Evolutionary conservation across 92 coral and sea anemone species (phyloP), one percentile per base, ranked within the genome.

Genomic region (Umimayanthus chanpuru): DNA sequence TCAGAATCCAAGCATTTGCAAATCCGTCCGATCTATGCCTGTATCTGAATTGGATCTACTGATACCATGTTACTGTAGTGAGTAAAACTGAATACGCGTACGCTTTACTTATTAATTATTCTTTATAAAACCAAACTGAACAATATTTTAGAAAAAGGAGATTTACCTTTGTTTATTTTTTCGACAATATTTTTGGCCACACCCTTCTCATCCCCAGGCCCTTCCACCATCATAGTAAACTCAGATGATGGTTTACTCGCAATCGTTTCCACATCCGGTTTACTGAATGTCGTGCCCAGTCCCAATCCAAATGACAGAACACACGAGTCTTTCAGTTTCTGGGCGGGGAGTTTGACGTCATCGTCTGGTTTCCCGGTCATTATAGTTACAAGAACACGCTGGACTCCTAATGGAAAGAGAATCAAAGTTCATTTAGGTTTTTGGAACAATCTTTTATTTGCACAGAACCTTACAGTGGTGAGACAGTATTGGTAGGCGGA

Each of bases 311-410:
- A 94, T 89, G 92, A 86, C 82, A 94, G 72, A 43, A 92, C 89
- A 40, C 97, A 92, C 16, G 91, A 73, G 66, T 73, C 85, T 39
- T 90, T 92, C 9, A 94, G 85, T 43, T 82, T 80, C 58, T 79
- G 72, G 77, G 90, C 89, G 38, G 91, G 88, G 25, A 14, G 49
- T 6, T 80, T 91, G 53, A 96, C 85, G 76, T 89, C 85, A 75
- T 96, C 98, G 23, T 53, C 85, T 3, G 98, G 91, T 77, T 82
- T 90, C 21, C 98, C 98, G 0, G 96, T 90, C 96, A 96, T 72
- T 20, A 94, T 85, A 5, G 96, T 91, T 2, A 96, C 79, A 40
- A 96, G 81, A 15, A 96, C 93, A 66, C 91, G 94, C 18, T 94
- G 96, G 56, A 88, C 81, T 29, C 74, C 81, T 86, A 44, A 26